Base-by-base conservation (phyloP, 2,797 vertebrate genomes). In the Buceros bicornis region DNA sequence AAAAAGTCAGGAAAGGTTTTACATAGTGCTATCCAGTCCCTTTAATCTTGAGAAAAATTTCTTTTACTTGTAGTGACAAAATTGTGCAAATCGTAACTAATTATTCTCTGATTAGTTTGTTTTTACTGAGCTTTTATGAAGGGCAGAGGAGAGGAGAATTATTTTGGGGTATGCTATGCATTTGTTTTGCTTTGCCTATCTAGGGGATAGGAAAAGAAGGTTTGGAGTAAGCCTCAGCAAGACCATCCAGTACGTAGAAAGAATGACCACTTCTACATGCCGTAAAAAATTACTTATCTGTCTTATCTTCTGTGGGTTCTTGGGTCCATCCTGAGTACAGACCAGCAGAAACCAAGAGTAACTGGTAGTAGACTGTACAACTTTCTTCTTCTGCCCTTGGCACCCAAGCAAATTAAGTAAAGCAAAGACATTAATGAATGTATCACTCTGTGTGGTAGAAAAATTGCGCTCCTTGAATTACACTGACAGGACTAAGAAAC, bases 51-150 rank as follows among this genome's bases (percentile, higher is more conserved):
- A 82, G 60, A 51, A 88, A 64, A 90, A 62, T 10, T 58, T 70
- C 1, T 81, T 86, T 81, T 65, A 90, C 48, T 90, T 84, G 58
- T 43, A 65, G 47, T 70, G 77, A 90, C 90, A 96, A 95, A 96
- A 87, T 43, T 82, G 82, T 96, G 70, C 82, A 95, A 96, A 89
- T 93, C 84, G 33, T 66, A 50, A 33, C 70, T 88, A 82, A 90
- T 95, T 95, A 73, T 76, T 17, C 15, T 79, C n/a, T 62, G 33
- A 94, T 90, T 66, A 80, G 8, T 94, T 84, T 86, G 25, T 56
- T 31, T 79, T 96, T 66, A 62, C 20, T 84, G 40, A 47, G 43
- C 48, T 72, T 58, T 91, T 72, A 48, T 31, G 54, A 72, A 29
- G 40, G 6, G 8, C 1, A 3, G 25, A 17, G 33, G 53, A 62